Conservation (phyloP, 2,113 vertebrate genomes). For the Strigops habroptila region DNA sequence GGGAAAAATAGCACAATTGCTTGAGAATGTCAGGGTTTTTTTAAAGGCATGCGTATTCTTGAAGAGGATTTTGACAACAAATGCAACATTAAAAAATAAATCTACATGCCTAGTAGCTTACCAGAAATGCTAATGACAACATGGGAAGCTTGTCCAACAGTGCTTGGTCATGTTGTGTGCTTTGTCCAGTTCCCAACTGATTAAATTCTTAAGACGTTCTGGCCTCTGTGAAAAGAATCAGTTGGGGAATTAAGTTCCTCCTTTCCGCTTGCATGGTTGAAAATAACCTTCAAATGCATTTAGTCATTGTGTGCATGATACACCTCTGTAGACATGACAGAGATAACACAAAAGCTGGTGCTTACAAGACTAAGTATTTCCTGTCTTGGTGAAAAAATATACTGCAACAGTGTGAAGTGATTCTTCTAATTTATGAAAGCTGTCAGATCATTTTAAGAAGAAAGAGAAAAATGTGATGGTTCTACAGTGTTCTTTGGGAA, state of each 20-base stretch:
- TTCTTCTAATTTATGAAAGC: background rate
- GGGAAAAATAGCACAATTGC: background rate
- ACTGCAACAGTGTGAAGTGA: background rate
- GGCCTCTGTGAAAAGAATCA: background rate
- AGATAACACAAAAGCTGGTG: background rate
- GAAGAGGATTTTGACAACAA: background rate
- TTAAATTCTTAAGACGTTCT: background rate
- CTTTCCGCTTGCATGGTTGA: background rate
- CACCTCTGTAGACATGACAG: background rate
- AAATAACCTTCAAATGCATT: background rate
- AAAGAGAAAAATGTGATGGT: background rate
- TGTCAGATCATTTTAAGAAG: background rate
- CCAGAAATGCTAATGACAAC: background rate
- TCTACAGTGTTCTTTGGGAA: background rate
- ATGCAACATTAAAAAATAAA: background rate
- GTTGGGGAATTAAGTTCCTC: background rate
- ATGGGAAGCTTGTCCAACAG: background rate
- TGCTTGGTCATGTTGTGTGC: background rate
- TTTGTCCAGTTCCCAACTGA: background rate
- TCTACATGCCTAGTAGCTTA: background rate
- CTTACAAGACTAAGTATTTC: background rate
- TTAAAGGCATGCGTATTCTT: accelerated
- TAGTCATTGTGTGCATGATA: background rate
- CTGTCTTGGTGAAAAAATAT: background rate
- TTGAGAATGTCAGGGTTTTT: background rate